Conservation (phyloP, 92 coral and sea anemone genomes). For the Muricea muricata region DNA sequence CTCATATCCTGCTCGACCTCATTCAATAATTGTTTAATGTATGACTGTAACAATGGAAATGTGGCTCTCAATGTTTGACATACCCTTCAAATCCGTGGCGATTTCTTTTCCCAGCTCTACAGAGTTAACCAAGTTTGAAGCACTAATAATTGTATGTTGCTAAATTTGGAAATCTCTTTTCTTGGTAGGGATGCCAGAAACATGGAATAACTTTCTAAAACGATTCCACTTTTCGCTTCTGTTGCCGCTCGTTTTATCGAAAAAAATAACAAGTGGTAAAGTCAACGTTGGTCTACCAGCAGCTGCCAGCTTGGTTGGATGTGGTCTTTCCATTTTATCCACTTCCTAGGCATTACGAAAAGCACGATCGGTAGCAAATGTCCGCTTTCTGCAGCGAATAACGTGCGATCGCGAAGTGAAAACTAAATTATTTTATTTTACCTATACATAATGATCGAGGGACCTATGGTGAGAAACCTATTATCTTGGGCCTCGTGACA, state of each 20-base stretch:
- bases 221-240: constrained; percentile 1
- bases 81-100: not conserved
- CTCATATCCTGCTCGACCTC: no score
- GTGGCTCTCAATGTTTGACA: not conserved
- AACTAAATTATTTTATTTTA: no score
- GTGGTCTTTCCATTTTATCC: not conserved
- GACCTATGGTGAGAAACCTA: no score
- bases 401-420: no score
- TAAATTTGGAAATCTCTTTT: not conserved
- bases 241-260: not conserved
- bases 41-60: no score
- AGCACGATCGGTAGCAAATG: not conserved
- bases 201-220: constrained; percentile 14
- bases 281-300: constrained; percentile 5
- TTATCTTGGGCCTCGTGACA: not conserved
- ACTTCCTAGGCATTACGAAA: not conserved
- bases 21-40: no score
- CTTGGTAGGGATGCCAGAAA: not conserved
- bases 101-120: not conserved
- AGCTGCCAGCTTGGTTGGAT: not conserved
- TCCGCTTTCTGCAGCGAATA: not conserved
- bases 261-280: not conserved
- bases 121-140: not conserved
- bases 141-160: not conserved
- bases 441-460: no score